These are phyloP conservation scores for Nymphalis c-album DNA, from an alignment of 2,888 invertebrate species.

Conservation along the genomic window DNA sequence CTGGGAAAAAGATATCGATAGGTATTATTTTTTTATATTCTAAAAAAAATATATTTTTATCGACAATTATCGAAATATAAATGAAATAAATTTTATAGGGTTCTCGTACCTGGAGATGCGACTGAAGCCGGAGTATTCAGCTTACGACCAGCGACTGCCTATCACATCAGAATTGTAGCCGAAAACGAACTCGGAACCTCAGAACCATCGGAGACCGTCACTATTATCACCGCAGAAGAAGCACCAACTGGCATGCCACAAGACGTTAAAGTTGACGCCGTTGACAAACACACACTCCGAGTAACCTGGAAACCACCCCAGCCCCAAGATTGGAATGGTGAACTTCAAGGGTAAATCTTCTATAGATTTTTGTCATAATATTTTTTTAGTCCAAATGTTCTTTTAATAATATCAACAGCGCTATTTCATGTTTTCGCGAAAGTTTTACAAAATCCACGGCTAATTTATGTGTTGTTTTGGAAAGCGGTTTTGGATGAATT, in stretches of 20 bases:
- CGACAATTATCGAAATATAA: too few species aligned
- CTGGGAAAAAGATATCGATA: conserved; percentile 90
- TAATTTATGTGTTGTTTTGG: too few species aligned
- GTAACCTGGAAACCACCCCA: conserved; percentile 96
- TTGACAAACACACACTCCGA: conserved; percentile 92
- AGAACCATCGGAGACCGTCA: conserved; percentile 94
- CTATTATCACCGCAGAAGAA: conserved; percentile 97
- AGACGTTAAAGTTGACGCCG: conserved; percentile 91
- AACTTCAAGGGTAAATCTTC: conserved; percentile 82
- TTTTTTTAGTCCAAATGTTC: too few species aligned
- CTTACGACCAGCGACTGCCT: conserved; percentile 93
- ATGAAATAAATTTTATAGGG: conserved; percentile 64
- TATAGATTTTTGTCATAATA: too few species aligned
- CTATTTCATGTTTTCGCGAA: too few species aligned
- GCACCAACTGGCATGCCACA: conserved; percentile 92
- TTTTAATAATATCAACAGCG: too few species aligned
- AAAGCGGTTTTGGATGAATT: too few species aligned
- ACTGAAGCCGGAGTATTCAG: conserved; percentile 95
- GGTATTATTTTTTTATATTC: conserved; percentile 44
- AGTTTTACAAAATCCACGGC: too few species aligned
- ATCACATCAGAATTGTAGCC: conserved; percentile 95
- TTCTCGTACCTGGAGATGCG: conserved; percentile 93
- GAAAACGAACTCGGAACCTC: conserved; percentile 97
- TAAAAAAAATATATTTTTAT: conserved; percentile 11
- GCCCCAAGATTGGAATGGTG: conserved; percentile 95